Conservation (phyloP, 2,888 invertebrate species). For the Pediacus dermestoides region DNA sequence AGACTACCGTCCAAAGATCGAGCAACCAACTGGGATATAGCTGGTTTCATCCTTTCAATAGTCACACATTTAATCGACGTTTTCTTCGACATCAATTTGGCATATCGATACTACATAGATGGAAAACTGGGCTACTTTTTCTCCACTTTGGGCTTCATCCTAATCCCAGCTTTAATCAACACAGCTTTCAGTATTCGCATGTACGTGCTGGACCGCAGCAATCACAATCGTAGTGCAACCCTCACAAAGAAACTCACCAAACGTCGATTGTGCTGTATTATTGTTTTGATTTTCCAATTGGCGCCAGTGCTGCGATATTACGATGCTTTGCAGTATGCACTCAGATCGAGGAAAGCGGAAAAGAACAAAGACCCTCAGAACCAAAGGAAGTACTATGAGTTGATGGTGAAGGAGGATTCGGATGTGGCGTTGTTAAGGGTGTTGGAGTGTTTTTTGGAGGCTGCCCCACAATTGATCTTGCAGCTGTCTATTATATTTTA, state of each 20-base stretch:
- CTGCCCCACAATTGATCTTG: slow-evolving; percentile 75
- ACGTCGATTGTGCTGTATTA: slow-evolving; percentile 56
- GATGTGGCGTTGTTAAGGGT: slow-evolving; percentile 74
- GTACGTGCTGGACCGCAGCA: slow-evolving; percentile 59
- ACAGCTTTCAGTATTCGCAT: slow-evolving; percentile 71
- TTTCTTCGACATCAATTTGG: slow-evolving; percentile 66
- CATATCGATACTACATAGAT: slow-evolving; percentile 60
- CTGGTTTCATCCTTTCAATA: slow-evolving; percentile 64
- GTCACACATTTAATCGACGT: slow-evolving; percentile 67
- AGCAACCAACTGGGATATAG: slow-evolving; percentile 60
- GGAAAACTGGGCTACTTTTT: slow-evolving; percentile 60
- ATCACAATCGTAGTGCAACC: slow-evolving; percentile 53
- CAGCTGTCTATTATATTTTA: slow-evolving; percentile 68
- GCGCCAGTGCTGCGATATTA: slow-evolving; percentile 69
- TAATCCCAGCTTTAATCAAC: slow-evolving; percentile 71
- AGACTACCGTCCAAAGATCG: slow-evolving; percentile 58
- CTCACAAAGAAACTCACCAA: slow-evolving; percentile 59
- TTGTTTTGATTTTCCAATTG: slow-evolving; percentile 66
- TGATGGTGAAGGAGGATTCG: slow-evolving; percentile 76
- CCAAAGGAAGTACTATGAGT: slow-evolving; percentile 64
- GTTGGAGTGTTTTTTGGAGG: slow-evolving; percentile 77
- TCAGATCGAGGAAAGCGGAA: slow-evolving; percentile 63
- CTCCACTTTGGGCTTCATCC: slow-evolving; percentile 67
- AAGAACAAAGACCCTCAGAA: slow-evolving; percentile 55
- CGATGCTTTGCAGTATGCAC: slow-evolving; percentile 62